These are phyloP conservation scores for Patiria miniata DNA, from an alignment of 35 echinoderm and acorn worm species.

Conservation along the genomic window DNA sequence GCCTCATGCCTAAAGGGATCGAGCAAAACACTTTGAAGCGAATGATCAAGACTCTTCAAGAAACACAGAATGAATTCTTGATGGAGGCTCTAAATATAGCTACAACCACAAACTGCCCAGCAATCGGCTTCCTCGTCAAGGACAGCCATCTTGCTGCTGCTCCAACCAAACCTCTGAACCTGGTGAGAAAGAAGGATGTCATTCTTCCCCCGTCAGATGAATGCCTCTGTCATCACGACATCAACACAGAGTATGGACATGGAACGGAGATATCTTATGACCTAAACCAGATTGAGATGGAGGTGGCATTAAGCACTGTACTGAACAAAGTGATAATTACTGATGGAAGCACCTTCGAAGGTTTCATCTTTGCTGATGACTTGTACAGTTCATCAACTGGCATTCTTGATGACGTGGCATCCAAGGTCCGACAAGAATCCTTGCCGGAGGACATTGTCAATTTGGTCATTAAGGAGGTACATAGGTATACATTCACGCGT, in stretches of 20 bases:
- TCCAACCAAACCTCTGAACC: conserved; percentile 33
- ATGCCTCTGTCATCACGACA: conserved; percentile 26
- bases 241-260: conserved; percentile 45
- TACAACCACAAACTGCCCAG: conserved; percentile 1
- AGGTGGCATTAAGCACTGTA: conserved; percentile 28
- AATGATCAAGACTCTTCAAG: conserved; percentile 33
- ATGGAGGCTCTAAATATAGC: conserved; percentile 12
- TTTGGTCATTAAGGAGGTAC: conserved; percentile 16
- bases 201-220: not conserved
- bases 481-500: not conserved
- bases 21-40: not conserved
- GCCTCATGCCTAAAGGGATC: conserved; percentile 8
- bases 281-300: conserved; percentile 34
- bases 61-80: conserved; percentile 37
- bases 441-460: conserved; percentile 30
- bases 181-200: not conserved
- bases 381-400: conserved; percentile 4
- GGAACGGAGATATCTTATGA: conserved; percentile 29
- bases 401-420: conserved; percentile 25
- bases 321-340: conserved; percentile 32
- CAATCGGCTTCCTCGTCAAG: conserved; percentile 31
- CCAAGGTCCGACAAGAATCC: conserved; percentile 11
- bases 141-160: conserved; percentile 13
- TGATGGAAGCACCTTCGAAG: not conserved
- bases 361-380: conserved; percentile 37